A percentile compares a stretch with the other conserved stretches of the same genome.
phyloP scores from a whole-genome alignment of 1,140 invertebrate genomes.

The Trachelipus rathkii region DNA sequence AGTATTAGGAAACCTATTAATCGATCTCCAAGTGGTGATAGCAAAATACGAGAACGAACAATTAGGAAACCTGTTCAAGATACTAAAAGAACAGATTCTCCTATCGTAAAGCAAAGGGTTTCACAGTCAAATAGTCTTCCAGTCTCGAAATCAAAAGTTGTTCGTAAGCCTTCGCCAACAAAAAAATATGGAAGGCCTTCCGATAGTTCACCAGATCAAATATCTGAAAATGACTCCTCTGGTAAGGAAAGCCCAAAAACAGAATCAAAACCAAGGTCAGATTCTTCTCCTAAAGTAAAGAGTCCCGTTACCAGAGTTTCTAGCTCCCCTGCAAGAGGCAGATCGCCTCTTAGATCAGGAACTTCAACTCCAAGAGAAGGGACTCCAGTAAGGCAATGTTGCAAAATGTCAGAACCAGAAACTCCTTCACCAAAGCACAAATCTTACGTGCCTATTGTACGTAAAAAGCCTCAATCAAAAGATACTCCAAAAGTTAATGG shows the following conservation, averaged over 20 bases:
- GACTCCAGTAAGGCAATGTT: conserved; percentile 33
- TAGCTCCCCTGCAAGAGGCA: conserved; percentile 26
- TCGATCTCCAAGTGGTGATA: background rate
- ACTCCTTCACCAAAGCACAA: background rate
- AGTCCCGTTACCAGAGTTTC: conserved; percentile 23
- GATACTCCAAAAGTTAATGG: conserved; percentile 12
- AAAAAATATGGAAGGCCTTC: background rate
- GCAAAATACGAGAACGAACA: background rate
- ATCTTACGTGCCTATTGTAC: background rate
- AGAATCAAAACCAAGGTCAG: background rate
- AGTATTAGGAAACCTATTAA: background rate
- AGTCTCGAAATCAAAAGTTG: background rate
- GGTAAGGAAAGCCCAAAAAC: background rate
- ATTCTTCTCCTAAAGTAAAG: conserved; percentile 5
- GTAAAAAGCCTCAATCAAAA: conserved; percentile 12
- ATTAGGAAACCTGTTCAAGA: background rate
- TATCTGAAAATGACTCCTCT: background rate
- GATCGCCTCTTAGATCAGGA: conserved; percentile 25
- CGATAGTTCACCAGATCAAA: background rate
- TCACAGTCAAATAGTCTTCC: background rate
- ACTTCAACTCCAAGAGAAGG: conserved; percentile 31
- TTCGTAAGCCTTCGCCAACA: background rate
- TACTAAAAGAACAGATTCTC: background rate
- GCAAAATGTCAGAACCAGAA: conserved; percentile 21
- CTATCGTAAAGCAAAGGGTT: no score